phyloP scores from a whole-genome alignment of 2,113 vertebrate species.

The Larimichthys crocea region DNA sequence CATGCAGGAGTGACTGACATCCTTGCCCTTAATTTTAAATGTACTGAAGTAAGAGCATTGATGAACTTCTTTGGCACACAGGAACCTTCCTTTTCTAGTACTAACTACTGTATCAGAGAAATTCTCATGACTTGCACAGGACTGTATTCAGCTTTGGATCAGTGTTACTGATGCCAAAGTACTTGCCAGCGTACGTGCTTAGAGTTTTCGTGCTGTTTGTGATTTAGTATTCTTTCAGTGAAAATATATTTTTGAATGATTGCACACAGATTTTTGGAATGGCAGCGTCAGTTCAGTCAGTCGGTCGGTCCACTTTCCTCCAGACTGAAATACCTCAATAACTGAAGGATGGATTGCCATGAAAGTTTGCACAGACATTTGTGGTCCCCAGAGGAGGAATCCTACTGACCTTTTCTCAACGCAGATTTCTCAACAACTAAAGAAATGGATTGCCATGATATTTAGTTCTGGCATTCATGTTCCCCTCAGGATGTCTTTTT shows the following conservation, averaged over 20 bases:
- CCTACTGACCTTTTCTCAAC: too few relatives aligned
- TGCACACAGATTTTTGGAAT: background rate
- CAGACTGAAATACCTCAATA: too few relatives aligned
- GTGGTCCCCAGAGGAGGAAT: too few relatives aligned
- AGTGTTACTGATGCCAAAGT: background rate
- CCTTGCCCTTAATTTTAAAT: background rate
- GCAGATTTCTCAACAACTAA: too few relatives aligned
- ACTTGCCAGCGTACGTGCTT: conserved; percentile 3
- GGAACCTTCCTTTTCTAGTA: background rate
- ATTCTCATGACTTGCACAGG: background rate
- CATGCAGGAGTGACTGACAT: background rate
- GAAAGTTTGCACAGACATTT: too few relatives aligned
- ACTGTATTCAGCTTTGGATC: background rate
- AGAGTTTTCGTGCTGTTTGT: conserved; percentile 4
- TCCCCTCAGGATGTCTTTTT: background rate
- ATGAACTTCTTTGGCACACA: background rate
- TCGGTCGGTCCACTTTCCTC: background rate
- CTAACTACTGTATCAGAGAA: background rate
- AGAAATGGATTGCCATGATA: too few relatives aligned
- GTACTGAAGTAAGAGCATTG: background rate
- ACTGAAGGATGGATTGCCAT: too few relatives aligned
- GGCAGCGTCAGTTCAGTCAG: background rate
- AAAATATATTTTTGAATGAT: background rate
- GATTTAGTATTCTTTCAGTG: background rate
- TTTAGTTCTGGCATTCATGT: too few relatives aligned